A percentile compares a stretch with the other conserved stretches of the same genome.
Evolutionary conservation across 2,797 vertebrate genomes (phyloP).

Genomic region (Sphaeramia orbicularis): DNA sequence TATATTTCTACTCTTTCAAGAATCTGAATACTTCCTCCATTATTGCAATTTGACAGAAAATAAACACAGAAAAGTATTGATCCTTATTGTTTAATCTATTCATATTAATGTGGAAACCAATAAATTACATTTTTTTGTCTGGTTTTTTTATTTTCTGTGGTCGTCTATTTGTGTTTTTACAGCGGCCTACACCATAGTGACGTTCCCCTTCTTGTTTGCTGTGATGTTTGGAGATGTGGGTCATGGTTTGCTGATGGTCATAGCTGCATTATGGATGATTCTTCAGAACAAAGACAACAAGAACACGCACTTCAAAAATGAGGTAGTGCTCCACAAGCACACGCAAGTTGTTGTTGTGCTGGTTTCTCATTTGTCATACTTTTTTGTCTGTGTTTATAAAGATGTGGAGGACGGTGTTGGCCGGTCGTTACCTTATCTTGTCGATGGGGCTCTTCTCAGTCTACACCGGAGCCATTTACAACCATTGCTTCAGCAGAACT

Average conservation of each 20-base stretch:
- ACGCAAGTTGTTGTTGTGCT: not conserved
- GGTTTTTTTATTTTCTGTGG: no score
- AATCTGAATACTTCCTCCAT: no score
- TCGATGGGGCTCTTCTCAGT: conserved; percentile 96
- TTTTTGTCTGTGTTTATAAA: conserved; percentile 45
- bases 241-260: not conserved
- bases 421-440: conserved; percentile 93
- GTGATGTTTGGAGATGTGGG: not conserved
- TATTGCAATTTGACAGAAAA: no score
- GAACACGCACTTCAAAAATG: not conserved
- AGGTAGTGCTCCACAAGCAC: not conserved
- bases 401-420: conserved; percentile 94
- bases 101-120: no score
- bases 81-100: no score
- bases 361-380: not conserved
- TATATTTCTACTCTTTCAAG: no score
- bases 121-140: no score
- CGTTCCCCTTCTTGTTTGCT: not conserved
- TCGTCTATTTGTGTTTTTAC: not conserved
- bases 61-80: no score
- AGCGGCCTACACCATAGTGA: not conserved
- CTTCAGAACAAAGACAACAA: conserved; percentile 3
- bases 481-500: conserved; percentile 93
- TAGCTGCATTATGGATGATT: not conserved
- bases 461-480: conserved; percentile 96